phyloP scores from a whole-genome alignment of 2,888 invertebrate species.

The Pristionchus maxplancki region DNA sequence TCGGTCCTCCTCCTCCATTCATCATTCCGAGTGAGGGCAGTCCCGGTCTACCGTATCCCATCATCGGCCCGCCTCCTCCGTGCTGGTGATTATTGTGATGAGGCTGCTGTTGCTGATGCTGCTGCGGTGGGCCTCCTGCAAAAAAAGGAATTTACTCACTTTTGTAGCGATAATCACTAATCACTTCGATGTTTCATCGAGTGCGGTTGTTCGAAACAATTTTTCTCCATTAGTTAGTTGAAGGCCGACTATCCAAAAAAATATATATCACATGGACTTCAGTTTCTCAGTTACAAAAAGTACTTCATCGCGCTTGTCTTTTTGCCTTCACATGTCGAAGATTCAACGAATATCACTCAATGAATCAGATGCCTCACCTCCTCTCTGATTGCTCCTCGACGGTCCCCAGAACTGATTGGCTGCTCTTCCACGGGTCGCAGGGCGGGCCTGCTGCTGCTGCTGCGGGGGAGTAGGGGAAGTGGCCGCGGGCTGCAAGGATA shows the following conservation, averaged over 20 bases:
- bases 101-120: background rate
- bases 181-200: no score
- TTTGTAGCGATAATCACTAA: background rate
- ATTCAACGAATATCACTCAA: no score
- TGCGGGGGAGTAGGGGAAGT: background rate
- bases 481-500: background rate
- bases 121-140: background rate
- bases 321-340: no score
- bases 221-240: no score
- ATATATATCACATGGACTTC: no score
- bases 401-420: slow-evolving; percentile 38
- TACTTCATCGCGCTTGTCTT: no score
- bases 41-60: slow-evolving; percentile 36
- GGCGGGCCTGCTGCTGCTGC: background rate
- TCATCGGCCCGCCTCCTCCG: background rate
- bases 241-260: no score
- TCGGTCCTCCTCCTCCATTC: slow-evolving; percentile 9
- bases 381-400: background rate
- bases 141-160: background rate
- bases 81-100: background rate
- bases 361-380: background rate
- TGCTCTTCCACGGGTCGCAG: background rate
- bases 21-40: background rate
- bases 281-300: no score
- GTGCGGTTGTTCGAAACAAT: no score